These are phyloP conservation scores for Sitta europaea DNA, from an alignment of 2,113 vertebrate genomes.

Conservation along the genomic window DNA sequence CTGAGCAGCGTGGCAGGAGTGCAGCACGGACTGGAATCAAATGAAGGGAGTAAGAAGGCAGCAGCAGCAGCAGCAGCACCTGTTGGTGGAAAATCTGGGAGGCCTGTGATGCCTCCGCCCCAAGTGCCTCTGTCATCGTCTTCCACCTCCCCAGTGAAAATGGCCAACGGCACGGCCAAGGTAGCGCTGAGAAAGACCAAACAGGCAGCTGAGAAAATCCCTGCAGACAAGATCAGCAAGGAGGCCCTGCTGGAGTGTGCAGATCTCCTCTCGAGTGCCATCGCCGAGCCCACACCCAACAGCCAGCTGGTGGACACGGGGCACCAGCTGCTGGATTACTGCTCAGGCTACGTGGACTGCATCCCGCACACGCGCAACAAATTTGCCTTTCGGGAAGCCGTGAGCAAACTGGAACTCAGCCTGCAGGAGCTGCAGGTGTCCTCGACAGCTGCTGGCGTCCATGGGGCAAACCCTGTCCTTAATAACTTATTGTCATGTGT, in stretches of 20 bases:
- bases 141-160: slow-evolving; percentile 82
- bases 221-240: slow-evolving; percentile 88
- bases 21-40: slow-evolving; percentile 69
- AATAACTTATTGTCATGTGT: slow-evolving; percentile 95
- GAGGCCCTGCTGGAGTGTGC: slow-evolving; percentile 93
- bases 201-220: slow-evolving; percentile 83
- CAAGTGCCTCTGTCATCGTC: slow-evolving; percentile 88
- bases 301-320: slow-evolving; percentile 95
- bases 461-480: slow-evolving; percentile 84
- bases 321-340: slow-evolving; percentile 95
- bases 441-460: slow-evolving; percentile 76
- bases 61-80: slow-evolving; percentile 58
- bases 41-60: slow-evolving; percentile 81
- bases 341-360: slow-evolving; percentile 97
- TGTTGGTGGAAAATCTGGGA: slow-evolving; percentile 73
- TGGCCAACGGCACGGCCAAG: slow-evolving; percentile 89
- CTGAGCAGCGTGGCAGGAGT: background rate
- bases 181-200: slow-evolving; percentile 86
- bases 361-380: slow-evolving; percentile 98
- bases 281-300: slow-evolving; percentile 85
- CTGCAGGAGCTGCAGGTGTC: slow-evolving; percentile 96
- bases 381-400: slow-evolving; percentile 95
- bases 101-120: slow-evolving; percentile 86
- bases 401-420: slow-evolving; percentile 95
- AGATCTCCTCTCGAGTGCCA: slow-evolving; percentile 84